A percentile compares a stretch with the other conserved stretches of the same genome.
These are phyloP conservation scores for Napeogenes inachia DNA, from an alignment of 2,888 invertebrate genomes.

Conservation along the genomic window DNA sequence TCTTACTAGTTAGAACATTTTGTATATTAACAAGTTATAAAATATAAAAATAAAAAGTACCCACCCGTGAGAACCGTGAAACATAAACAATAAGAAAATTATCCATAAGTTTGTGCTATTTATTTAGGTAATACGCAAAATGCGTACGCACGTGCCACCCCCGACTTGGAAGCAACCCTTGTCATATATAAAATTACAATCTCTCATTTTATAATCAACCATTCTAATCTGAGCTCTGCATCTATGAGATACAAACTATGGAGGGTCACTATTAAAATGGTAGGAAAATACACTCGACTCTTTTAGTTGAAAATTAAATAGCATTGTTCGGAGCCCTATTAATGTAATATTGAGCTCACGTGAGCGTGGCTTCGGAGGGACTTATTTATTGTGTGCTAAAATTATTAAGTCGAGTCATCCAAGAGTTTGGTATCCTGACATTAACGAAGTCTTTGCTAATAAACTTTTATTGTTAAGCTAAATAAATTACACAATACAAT, in stretches of 20 bases:
- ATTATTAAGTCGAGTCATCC: constrained; percentile 48
- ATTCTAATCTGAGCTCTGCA: constrained; percentile 40
- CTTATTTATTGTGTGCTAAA: constrained; percentile 68
- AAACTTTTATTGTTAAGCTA: constrained; percentile 4
- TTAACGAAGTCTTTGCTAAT: constrained; percentile 12
- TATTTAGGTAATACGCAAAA: constrained; percentile 74
- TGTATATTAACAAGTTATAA: neutral
- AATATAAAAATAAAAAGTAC: constrained; percentile 12
- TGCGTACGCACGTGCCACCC: constrained; percentile 68
- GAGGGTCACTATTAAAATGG: constrained; percentile 23
- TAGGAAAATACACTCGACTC: constrained; percentile 49
- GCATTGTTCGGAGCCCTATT: constrained; percentile 70
- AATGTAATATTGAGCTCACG: constrained; percentile 69
- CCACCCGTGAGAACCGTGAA: constrained; percentile 56
- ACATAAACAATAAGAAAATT: constrained; percentile 46
- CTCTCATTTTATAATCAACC: constrained; percentile 17
- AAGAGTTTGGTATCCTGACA: constrained; percentile 29
- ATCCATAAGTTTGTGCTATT: constrained; percentile 54
- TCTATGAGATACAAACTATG: constrained; percentile 20
- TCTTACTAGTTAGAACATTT: too few relatives aligned
- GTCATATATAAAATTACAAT: constrained; percentile 33
- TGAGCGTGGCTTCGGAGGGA: constrained; percentile 48
- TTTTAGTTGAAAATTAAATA: constrained; percentile 71
- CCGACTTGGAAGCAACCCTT: constrained; percentile 45
- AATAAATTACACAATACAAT: neutral